Conservation (phyloP, 2,113 vertebrate genomes). For the Zootoca vivipara region DNA sequence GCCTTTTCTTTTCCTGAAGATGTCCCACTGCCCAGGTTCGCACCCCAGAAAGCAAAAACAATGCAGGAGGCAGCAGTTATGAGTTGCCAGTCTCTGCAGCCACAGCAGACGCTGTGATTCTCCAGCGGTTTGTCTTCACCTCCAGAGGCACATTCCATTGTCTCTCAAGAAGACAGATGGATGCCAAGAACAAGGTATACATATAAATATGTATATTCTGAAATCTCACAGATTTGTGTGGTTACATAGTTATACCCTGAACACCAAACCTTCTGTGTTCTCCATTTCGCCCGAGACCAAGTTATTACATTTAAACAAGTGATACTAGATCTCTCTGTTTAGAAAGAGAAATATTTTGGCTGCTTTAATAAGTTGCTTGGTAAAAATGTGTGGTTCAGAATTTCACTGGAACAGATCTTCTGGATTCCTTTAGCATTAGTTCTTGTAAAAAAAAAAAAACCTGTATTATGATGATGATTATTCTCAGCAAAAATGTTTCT, state of each 20-base stretch:
- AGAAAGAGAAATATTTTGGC: constrained; percentile 14
- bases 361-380: not conserved
- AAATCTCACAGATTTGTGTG: fast-evolving
- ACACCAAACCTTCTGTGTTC: not conserved
- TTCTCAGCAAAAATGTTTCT: constrained; percentile 1
- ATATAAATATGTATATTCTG: not conserved
- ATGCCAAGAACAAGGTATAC: no score
- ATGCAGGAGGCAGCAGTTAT: no score
- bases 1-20: no score
- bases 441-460: not conserved
- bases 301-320: not conserved
- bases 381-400: fast-evolving
- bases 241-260: not conserved
- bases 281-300: not conserved
- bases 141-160: no score
- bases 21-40: no score
- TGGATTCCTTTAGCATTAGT: not conserved
- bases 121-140: no score
- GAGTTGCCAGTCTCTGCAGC: no score
- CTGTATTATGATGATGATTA: not conserved
- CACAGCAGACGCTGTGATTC: no score
- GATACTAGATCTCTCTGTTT: not conserved
- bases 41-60: no score
- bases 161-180: no score
- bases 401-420: not conserved